Evolutionary conservation across 1,140 invertebrate genomes (phyloP).

Genomic region (Vollenhovia emeryi): DNA sequence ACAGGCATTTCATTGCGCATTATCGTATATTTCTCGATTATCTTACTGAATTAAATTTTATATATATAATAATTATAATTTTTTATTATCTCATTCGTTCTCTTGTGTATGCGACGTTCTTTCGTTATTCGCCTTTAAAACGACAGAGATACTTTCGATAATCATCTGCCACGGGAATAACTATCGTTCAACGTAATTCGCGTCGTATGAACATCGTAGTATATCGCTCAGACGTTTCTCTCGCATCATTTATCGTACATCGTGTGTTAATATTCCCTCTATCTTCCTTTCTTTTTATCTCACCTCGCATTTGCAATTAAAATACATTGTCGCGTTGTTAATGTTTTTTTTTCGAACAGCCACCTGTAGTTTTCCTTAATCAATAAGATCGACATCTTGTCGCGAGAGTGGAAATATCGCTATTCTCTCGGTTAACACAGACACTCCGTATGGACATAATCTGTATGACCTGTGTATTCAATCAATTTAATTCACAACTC

Average conservation of each 20-base stretch:
- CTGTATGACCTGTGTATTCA: not conserved
- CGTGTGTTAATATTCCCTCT: slow-evolving; percentile 42
- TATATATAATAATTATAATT: slow-evolving; percentile 84
- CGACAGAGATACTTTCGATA: slow-evolving; percentile 63
- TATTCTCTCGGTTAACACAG: slow-evolving; percentile 5
- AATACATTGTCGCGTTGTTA: slow-evolving; percentile 41
- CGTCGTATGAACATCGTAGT: slow-evolving; percentile 64
- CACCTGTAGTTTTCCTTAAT: slow-evolving; percentile 32
- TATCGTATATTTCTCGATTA: slow-evolving; percentile 83
- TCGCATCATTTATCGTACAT: slow-evolving; percentile 53
- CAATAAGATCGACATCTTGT: not conserved
- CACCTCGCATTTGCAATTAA: slow-evolving; percentile 69
- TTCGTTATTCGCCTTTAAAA: slow-evolving; percentile 64
- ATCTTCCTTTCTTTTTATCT: slow-evolving; percentile 58
- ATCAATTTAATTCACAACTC: slow-evolving; percentile 14
- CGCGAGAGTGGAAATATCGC: not conserved
- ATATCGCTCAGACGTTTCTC: slow-evolving; percentile 60
- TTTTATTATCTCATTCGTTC: slow-evolving; percentile 79
- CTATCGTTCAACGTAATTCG: slow-evolving; percentile 58
- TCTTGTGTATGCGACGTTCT: slow-evolving; percentile 70
- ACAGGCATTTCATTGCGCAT: slow-evolving; percentile 73
- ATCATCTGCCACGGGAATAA: slow-evolving; percentile 65
- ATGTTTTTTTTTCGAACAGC: slow-evolving; percentile 30
- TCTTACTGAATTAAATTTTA: slow-evolving; percentile 82
- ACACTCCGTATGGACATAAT: slow-evolving; percentile 22